Evolutionary conservation across 2,888 invertebrate species (phyloP), one percentile per base, ranked within the genome.

Genomic region (Vandiemenella viatica): DNA sequence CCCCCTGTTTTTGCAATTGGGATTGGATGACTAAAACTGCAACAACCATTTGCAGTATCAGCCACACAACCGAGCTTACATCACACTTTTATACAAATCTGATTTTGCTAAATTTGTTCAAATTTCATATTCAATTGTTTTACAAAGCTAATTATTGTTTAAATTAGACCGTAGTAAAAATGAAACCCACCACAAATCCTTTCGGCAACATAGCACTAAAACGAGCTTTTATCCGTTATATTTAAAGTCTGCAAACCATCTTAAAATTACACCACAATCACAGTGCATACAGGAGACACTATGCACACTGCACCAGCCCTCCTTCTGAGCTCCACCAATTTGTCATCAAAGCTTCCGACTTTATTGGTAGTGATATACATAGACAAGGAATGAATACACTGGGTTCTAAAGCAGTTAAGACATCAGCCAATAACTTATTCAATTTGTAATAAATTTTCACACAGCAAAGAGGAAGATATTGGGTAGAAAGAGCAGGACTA

Each of bases 401-500:
- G 49, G 53, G 50, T 50, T 45, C 43, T 41, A 50, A n/a, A 52
- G 50, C 53, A 50, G 38, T 43, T 37, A 43, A 18, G 41, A 49
- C 43, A 19, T 49, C 17, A 41, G 41, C 38, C 42, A 42, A 42
- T 19, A 42, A 21, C n/a, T 40, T 40, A n/a, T n/a, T n/a, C n/a
- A n/a, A n/a, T 46, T 46, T 46, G 46, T 43, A 50, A 46, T 50
- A 21, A 46, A 45, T 40, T 43, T 53, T 49, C 53, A 49, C 50
- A 54, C 48, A 52, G 52, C 51, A 43, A 50, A 45, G 47, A 46
- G 51, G 46, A 40, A 49, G 42, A 38, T 21, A 48, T 45, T 43
- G 50, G 49, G 51, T 49, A 54, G 50, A 54, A 56, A 57, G 53
- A 55, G 54, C 55, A 52, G 55, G 57, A 57, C 57, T 57, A 57